These are phyloP conservation scores for Papilio polyxenes DNA, from an alignment of 1,140 invertebrate genomes.

Conservation along the genomic window DNA sequence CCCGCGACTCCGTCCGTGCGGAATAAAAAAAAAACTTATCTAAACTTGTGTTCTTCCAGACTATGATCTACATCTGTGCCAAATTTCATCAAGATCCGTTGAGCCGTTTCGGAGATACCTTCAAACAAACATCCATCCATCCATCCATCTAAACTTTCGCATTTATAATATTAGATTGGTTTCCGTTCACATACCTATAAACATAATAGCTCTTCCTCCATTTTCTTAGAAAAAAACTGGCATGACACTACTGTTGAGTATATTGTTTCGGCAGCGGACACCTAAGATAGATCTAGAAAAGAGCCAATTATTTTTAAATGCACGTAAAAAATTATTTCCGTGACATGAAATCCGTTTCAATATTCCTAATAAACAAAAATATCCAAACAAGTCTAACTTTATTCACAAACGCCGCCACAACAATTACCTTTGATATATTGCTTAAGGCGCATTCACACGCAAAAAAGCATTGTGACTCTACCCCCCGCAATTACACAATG, in stretches of 20 bases:
- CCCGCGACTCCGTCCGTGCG: too few species aligned
- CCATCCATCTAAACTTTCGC: too few species aligned
- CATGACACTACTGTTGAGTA: background rate
- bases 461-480: slow-evolving; percentile 27
- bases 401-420: slow-evolving; percentile 28
- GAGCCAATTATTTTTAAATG: background rate
- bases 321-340: background rate
- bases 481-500: slow-evolving; percentile 50
- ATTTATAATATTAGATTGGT: too few species aligned
- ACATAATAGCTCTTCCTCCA: background rate
- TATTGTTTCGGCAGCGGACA: background rate
- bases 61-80: too few species aligned
- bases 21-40: too few species aligned
- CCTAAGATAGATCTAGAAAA: background rate
- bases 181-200: background rate
- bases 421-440: slow-evolving; percentile 36
- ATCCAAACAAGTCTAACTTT: background rate
- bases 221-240: background rate
- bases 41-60: too few species aligned
- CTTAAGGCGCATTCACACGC: slow-evolving; percentile 36
- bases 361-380: background rate
- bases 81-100: too few species aligned
- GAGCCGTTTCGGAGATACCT: too few species aligned
- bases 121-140: too few species aligned
- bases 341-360: background rate